These are phyloP conservation scores for Paramuricea clavata DNA, from an alignment of 92 coral and sea anemone genomes.

Conservation along the genomic window DNA sequence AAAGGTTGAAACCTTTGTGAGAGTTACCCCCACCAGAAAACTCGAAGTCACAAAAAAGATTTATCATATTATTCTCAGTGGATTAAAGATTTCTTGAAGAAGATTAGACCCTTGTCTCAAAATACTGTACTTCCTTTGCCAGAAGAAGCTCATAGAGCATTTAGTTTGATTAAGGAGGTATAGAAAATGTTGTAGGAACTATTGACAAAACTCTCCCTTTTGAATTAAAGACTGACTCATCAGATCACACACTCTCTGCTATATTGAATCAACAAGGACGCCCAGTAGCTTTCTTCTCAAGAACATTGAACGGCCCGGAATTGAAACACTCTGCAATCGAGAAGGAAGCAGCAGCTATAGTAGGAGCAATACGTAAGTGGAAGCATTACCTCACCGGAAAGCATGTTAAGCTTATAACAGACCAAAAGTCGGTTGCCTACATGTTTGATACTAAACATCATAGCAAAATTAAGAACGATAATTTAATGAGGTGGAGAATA, in stretches of 20 bases:
- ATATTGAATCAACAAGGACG: slow-evolving; percentile 49
- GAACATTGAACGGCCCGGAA: background rate
- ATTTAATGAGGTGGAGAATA: slow-evolving; percentile 15
- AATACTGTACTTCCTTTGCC: background rate
- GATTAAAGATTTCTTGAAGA: slow-evolving; percentile 11
- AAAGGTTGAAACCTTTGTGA: slow-evolving; percentile 55
- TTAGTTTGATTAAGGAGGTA: background rate
- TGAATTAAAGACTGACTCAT: background rate
- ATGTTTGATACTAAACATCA: slow-evolving; percentile 3
- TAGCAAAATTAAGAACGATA: slow-evolving; percentile 34
- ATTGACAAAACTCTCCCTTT: background rate
- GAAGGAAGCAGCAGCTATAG: slow-evolving; percentile 10
- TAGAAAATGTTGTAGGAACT: background rate
- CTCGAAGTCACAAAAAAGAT: slow-evolving; percentile 53
- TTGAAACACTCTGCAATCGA: background rate
- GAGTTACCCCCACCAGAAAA: slow-evolving; percentile 63
- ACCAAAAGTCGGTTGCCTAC: slow-evolving; percentile 63
- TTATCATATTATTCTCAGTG: slow-evolving; percentile 70
- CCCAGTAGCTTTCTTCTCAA: slow-evolving; percentile 47
- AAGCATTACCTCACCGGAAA: background rate
- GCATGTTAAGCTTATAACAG: slow-evolving; percentile 4
- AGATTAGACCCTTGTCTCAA: background rate
- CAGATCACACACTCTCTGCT: slow-evolving; percentile 39
- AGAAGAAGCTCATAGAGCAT: slow-evolving; percentile 2
- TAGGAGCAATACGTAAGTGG: slow-evolving; percentile 47